These are phyloP conservation scores for Oncorhynchus kisutch DNA, from an alignment of 2,113 vertebrate genomes.

Conservation along the genomic window DNA sequence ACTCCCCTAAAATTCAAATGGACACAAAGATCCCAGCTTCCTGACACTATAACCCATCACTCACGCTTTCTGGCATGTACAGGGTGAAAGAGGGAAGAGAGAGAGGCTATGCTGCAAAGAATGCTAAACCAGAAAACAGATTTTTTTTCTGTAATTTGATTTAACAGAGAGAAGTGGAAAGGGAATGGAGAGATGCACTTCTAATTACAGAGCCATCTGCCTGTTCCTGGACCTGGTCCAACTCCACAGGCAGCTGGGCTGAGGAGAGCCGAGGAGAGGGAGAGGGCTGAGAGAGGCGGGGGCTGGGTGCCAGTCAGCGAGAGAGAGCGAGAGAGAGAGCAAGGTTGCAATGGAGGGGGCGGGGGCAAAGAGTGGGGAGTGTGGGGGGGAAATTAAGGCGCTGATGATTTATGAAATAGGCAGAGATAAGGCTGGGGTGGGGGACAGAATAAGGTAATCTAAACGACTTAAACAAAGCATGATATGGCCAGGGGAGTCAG, in stretches of 20 bases:
- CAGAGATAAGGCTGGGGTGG: slow-evolving; percentile 59
- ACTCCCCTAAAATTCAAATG: background rate
- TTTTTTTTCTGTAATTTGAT: slow-evolving; percentile 87
- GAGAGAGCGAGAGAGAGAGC: slow-evolving; percentile 12
- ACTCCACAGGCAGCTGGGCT: slow-evolving; percentile 82
- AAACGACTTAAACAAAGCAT: slow-evolving; percentile 69
- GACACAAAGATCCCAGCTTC: slow-evolving; percentile 46
- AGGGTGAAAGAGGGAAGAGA: slow-evolving; percentile 32
- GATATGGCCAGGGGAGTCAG: slow-evolving; percentile 70
- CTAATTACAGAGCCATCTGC: slow-evolving; percentile 88
- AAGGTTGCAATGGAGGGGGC: too few species aligned
- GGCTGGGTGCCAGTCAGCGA: slow-evolving; percentile 63
- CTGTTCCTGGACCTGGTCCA: slow-evolving; percentile 83
- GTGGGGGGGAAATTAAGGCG: slow-evolving; percentile 62
- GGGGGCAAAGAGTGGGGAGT: background rate
- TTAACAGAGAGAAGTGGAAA: slow-evolving; percentile 82
- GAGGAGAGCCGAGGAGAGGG: slow-evolving; percentile 69
- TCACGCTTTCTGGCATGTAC: slow-evolving; percentile 45
- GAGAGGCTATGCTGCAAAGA: slow-evolving; percentile 68
- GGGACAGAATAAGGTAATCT: slow-evolving; percentile 69
- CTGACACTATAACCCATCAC: slow-evolving; percentile 40
- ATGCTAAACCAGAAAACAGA: slow-evolving; percentile 81
- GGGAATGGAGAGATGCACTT: slow-evolving; percentile 83
- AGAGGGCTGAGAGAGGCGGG: slow-evolving; percentile 43
- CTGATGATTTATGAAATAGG: slow-evolving; percentile 76